phyloP scores from a whole-genome alignment of 2,113 vertebrate species.

The Myotis yumanensis region DNA sequence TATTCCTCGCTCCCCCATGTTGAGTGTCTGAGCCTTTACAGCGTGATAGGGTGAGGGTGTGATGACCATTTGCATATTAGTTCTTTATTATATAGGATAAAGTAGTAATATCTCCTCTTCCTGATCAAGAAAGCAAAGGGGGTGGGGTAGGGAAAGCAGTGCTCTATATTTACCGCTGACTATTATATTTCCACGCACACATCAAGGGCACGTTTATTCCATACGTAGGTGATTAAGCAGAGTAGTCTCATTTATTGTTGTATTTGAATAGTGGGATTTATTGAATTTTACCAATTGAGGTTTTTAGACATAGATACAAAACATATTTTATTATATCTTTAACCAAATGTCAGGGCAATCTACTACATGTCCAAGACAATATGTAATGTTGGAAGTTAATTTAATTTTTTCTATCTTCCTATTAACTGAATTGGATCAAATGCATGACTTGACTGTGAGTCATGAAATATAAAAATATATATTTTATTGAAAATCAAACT shows the following conservation, averaged over 20 bases:
- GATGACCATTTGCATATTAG: too few species aligned
- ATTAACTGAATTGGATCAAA: neutral
- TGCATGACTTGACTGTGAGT: neutral
- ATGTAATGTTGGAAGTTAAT: neutral
- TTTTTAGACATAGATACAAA: neutral
- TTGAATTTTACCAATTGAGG: neutral
- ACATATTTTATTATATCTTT: constrained; percentile 8
- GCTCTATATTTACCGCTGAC: neutral
- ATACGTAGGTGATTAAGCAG: neutral
- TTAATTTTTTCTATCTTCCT: constrained; percentile 18
- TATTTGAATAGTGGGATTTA: neutral
- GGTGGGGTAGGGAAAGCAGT: neutral
- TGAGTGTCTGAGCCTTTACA: too few species aligned
- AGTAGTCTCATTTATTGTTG: neutral
- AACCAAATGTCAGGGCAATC: neutral
- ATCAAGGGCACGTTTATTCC: neutral
- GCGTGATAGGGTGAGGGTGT: too few species aligned
- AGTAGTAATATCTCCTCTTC: neutral
- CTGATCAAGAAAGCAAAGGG: neutral
- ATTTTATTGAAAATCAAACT: neutral
- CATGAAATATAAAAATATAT: neutral
- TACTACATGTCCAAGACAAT: neutral
- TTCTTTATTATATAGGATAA: neutral
- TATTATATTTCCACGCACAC: neutral
- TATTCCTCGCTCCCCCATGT: too few species aligned